A percentile compares a stretch with the other conserved stretches of the same genome.
Conservation (phyloP, 1,140 invertebrate genomes). For the Drosophila willistoni region DNA sequence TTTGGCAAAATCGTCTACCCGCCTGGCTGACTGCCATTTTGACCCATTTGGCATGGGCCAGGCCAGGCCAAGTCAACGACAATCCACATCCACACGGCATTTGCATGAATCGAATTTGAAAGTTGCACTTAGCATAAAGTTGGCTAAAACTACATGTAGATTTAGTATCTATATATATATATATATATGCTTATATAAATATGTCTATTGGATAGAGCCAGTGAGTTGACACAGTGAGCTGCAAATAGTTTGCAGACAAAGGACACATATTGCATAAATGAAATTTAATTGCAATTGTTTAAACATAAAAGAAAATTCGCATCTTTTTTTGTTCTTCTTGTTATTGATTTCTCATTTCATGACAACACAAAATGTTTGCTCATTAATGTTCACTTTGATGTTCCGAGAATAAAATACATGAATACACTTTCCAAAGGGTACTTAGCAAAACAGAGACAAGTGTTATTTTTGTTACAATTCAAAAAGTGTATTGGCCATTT, state of each 20-base stretch:
- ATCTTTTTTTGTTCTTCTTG: background rate
- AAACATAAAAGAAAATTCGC: background rate
- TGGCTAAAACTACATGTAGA: slow-evolving; percentile 32
- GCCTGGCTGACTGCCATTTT: slow-evolving; percentile 78
- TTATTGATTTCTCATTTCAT: slow-evolving; percentile 7
- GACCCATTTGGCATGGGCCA: slow-evolving; percentile 75
- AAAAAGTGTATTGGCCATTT: background rate
- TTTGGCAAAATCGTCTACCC: slow-evolving; percentile 71
- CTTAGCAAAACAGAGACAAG: background rate
- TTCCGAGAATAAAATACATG: background rate
- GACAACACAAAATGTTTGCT: slow-evolving; percentile 1
- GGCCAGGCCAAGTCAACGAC: slow-evolving; percentile 55
- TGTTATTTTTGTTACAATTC: background rate
- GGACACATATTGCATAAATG: background rate
- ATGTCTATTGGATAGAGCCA: background rate
- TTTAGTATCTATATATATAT: background rate
- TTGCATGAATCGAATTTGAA: slow-evolving; percentile 45
- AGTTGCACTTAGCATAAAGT: slow-evolving; percentile 37
- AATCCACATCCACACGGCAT: slow-evolving; percentile 63
- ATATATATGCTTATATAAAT: background rate
- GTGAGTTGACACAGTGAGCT: slow-evolving; percentile 3
- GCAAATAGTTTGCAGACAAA: slow-evolving; percentile 1
- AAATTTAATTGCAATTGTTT: background rate
- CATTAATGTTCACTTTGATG: background rate
- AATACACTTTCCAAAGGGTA: background rate